Base-by-base conservation (phyloP, 1,140 invertebrate genomes). In the Caenorhabditis latens region DNA sequence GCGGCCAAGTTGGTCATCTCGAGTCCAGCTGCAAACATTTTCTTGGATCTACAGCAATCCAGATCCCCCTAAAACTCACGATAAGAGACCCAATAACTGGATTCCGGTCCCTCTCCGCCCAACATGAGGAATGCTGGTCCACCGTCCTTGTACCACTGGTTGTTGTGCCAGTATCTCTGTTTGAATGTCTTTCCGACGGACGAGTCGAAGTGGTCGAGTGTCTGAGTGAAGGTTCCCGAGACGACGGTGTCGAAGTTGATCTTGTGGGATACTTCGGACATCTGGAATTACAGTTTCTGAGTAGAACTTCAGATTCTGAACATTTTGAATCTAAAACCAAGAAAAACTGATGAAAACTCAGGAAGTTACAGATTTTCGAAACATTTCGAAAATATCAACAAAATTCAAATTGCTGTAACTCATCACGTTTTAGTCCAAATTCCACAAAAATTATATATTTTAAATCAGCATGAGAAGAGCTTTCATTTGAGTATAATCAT, bases 81-180 rank as follows among this genome's bases (percentile, higher is more conserved):
- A 55, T 63, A 75, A 14, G 58, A 71, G 19, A 89, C 79, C 88
- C 88, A 89, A 7, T 43, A 46, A 6, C 84, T 43, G 19, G 65
- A 58, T 53, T 83, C 84, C 3, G 88, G 87, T 19, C 87, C 88
- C 58, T 89, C 88, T 75, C 88, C 88, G 32, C 88, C 88, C 11
- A 89, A 61, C 88, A 89, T 89, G 7, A 89, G 46, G 88, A 89
- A 89, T 5, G 71, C 58, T 46, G 88, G 88, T 58, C 88, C 88
- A 4, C 88, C 88, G 32, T 83, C 55, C 75, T 88, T 83, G 57
- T 88, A 88, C 53, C 61, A 88, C 14, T 87, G 53, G 55, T 82
- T 61, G 61, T 83, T 88, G 57, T 87, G 87, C 53, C 55, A 88
- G 14, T 88, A 88, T 40, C 79, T 83, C 75, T 88, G 88, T 53